Conservation (phyloP, 2,888 invertebrate species). For the Torymus auratus region DNA sequence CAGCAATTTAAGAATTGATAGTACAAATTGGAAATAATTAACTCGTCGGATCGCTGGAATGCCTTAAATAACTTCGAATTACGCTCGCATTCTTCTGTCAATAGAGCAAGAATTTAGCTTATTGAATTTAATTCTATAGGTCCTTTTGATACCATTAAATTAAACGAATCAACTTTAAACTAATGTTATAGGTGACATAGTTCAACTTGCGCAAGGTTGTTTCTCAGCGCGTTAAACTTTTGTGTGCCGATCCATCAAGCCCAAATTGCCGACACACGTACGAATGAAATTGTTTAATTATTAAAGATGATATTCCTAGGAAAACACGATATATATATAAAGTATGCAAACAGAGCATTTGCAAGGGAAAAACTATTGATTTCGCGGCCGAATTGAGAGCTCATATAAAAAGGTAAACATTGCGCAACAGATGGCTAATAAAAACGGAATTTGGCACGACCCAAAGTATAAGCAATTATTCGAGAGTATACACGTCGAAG, state of each 20-base stretch:
- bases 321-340: too few species aligned
- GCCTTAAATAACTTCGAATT: constrained; percentile 1
- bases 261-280: too few species aligned
- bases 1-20: too few species aligned
- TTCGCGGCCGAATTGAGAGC: too few species aligned
- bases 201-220: neutral
- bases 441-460: neutral
- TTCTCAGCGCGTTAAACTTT: neutral
- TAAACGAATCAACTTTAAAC: neutral
- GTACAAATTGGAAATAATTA: neutral
- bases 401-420: neutral
- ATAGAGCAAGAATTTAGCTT: neutral
- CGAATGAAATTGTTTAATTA: too few species aligned
- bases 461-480: too few species aligned
- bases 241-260: too few species aligned
- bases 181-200: neutral
- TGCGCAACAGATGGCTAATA: neutral
- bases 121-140: neutral
- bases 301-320: too few species aligned
- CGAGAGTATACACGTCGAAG: too few species aligned
- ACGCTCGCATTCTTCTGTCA: neutral
- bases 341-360: too few species aligned
- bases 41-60: neutral
- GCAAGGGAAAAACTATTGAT: too few species aligned
- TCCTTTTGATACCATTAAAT: constrained; percentile 2